Evolutionary conservation across 2,888 invertebrate species (phyloP).

Genomic region (Melinaea menophilus): DNA sequence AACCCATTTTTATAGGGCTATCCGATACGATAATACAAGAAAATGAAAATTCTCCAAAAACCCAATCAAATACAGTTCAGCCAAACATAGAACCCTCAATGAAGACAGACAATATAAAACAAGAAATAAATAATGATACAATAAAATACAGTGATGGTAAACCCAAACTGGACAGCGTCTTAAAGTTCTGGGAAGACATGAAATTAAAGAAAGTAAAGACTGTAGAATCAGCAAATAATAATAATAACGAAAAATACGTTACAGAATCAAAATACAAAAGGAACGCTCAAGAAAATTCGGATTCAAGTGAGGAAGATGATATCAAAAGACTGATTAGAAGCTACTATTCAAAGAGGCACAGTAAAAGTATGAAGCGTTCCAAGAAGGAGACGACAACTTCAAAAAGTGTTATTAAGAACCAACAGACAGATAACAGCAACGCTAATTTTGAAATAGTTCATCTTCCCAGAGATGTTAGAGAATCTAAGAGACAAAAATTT

Average conservation of each 20-base stretch:
- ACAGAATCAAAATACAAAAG: slow-evolving; percentile 21
- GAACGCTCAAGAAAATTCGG: slow-evolving; percentile 6
- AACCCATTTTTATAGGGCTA: background rate
- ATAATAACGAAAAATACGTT: slow-evolving; percentile 1
- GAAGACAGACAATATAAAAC: slow-evolving; percentile 22
- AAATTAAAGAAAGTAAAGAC: slow-evolving; percentile 9
- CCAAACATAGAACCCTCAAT: background rate
- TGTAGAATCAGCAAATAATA: background rate
- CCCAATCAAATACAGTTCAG: slow-evolving; percentile 2
- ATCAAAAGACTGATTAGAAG: slow-evolving; percentile 18
- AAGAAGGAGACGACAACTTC: slow-evolving; percentile 2
- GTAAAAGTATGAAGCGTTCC: slow-evolving; percentile 2
- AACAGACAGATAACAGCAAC: background rate
- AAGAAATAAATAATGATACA: slow-evolving; percentile 15
- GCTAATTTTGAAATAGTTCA: background rate
- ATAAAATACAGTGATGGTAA: slow-evolving; percentile 26
- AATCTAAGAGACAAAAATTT: background rate
- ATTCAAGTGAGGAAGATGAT: slow-evolving; percentile 13
- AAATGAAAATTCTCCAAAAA: background rate
- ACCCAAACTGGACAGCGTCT: slow-evolving; percentile 38
- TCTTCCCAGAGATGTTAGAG: background rate
- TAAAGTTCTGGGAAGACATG: slow-evolving; percentile 38
- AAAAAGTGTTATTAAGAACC: slow-evolving; percentile 1
- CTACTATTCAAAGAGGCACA: slow-evolving; percentile 8
- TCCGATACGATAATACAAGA: background rate